A percentile compares a stretch with the other conserved stretches of the same genome.
phyloP scores from a whole-genome alignment of 2,113 vertebrate species.

The Pedetes capensis region DNA sequence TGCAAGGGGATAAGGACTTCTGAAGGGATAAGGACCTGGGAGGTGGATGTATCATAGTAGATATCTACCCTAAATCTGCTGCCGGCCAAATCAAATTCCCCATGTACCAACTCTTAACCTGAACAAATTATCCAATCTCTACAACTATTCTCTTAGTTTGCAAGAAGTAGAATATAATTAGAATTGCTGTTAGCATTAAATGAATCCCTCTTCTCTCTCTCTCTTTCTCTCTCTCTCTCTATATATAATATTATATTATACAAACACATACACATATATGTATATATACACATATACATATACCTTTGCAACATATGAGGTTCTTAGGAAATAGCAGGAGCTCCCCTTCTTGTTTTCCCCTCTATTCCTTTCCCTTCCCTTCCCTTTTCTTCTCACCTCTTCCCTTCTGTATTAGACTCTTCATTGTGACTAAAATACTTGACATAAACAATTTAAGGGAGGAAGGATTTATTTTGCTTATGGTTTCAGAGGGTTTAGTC shows the following conservation, averaged over 20 bases:
- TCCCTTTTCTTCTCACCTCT: not conserved
- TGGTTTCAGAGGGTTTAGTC: too few relatives aligned
- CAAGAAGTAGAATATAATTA: not conserved
- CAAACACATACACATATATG: not conserved
- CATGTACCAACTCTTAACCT: not conserved
- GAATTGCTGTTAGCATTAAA: not conserved
- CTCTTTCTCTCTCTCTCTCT: too few relatives aligned
- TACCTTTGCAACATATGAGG: not conserved
- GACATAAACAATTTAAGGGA: too few relatives aligned
- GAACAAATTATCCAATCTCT: conserved; percentile 14
- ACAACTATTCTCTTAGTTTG: not conserved
- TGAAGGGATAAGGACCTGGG: not conserved
- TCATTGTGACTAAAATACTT: too few relatives aligned
- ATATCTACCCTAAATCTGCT: not conserved
- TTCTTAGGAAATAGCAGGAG: not conserved
- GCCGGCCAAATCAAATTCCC: conserved; percentile 11
- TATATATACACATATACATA: not conserved
- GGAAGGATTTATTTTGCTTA: too few relatives aligned
- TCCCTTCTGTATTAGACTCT: not conserved
- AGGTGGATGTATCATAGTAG: not conserved
- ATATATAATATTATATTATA: too few relatives aligned
- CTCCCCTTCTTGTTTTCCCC: not conserved
- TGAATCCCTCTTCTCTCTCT: too few relatives aligned
- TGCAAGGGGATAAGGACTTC: too few relatives aligned
- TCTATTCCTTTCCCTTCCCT: not conserved